Conservation (phyloP, 2,797 vertebrate genomes). For the Danio albolineatus region DNA sequence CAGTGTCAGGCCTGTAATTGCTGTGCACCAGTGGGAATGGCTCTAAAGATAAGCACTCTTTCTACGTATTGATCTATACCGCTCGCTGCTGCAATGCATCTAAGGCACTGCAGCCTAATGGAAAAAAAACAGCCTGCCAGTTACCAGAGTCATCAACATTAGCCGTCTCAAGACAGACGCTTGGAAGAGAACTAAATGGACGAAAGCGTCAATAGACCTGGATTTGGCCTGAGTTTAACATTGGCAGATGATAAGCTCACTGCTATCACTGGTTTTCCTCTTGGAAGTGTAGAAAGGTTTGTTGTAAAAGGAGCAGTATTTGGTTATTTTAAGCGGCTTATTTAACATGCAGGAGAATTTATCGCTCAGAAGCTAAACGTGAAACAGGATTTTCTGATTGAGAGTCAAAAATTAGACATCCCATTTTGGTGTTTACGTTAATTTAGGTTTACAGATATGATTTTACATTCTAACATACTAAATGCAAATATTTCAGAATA, state of each 20-base stretch:
- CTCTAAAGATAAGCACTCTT: conserved; percentile 76
- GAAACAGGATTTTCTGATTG: no score
- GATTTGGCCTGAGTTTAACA: background rate
- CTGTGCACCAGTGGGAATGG: conserved; percentile 62
- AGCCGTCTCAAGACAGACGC: conserved; percentile 48
- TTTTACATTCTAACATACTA: no score
- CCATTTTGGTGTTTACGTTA: no score
- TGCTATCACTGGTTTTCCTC: background rate
- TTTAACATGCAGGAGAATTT: background rate
- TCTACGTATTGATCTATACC: conserved; percentile 65
- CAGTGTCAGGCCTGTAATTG: conserved; percentile 69
- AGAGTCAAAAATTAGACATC: no score
- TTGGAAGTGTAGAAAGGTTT: background rate
- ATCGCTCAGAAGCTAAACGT: no score
- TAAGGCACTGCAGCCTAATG: conserved; percentile 60
- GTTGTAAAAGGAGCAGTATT: conserved; percentile 9
- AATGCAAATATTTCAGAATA: no score
- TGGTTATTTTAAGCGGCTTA: background rate
- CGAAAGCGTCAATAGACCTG: background rate
- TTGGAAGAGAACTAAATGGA: conserved; percentile 42
- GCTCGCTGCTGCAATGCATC: conserved; percentile 58
- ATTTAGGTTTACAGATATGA: no score
- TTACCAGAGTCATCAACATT: conserved; percentile 57
- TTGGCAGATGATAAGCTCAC: conserved; percentile 1
- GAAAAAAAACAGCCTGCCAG: conserved; percentile 59